Conservation (phyloP, 64 coral and sea anemone genomes). For the Catalaphyllia jardinei region DNA sequence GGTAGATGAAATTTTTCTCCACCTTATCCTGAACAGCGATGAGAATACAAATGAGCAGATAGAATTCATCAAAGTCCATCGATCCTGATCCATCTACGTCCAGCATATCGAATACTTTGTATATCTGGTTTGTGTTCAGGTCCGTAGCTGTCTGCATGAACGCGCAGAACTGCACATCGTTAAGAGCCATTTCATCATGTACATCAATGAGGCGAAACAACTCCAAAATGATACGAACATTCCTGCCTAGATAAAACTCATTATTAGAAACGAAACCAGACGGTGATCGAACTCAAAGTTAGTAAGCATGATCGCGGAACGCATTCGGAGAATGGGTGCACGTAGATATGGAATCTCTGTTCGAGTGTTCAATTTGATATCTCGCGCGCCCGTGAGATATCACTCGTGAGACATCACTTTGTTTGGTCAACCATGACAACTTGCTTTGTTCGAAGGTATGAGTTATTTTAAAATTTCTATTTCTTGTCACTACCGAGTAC, state of each 20-base stretch:
- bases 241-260: constrained; percentile 57
- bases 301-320: no score
- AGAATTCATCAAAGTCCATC: constrained; percentile 98
- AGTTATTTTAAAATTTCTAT: no score
- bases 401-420: no score
- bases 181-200: constrained; percentile 89
- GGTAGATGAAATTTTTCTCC: constrained; percentile 95
- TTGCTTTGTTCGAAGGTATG: no score
- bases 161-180: constrained; percentile 94
- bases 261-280: neutral
- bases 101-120: constrained; percentile 98
- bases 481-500: no score
- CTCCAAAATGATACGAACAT: constrained; percentile 76
- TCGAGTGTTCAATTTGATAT: no score
- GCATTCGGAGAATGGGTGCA: no score
- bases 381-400: no score
- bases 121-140: constrained; percentile 81
- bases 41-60: constrained; percentile 84
- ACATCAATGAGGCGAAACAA: constrained; percentile 82
- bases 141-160: constrained; percentile 89
- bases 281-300: no score
- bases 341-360: no score
- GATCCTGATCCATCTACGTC: constrained; percentile 92
- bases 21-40: constrained; percentile 94
- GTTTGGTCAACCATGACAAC: no score